Evolutionary conservation across 2,797 vertebrate genomes (phyloP), one percentile per base, ranked within the genome.

Genomic region (Coregonus ussuriensis): DNA sequence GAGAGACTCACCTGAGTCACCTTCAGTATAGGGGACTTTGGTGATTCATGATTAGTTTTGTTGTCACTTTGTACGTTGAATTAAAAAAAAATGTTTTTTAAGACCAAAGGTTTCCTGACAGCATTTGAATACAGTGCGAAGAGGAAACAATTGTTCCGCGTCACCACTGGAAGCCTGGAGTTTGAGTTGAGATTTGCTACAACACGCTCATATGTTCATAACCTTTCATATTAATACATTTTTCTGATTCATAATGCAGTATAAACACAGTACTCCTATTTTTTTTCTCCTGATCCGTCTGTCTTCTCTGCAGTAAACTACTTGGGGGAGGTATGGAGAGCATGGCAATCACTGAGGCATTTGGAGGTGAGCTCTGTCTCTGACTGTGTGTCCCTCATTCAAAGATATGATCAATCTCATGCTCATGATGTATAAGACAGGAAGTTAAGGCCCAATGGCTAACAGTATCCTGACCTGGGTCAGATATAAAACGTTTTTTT

Each of bases 331-430:
- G 98, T 70, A 91, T 99, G 80, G 98, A 99, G 93, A 99, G 98
- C 82, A 99, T 99, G 98, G 97, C 98, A 65, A 99, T 99, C 86
- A 99, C 98, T 21, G 98, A 99, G 86, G 96, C 96, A 68, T 99
- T 99, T 91, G 98, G 98, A 93, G 97, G 98, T 99, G 85, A 91
- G 93, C 1, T 78, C 16, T 47, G 31, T 33, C 31, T 33, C 3
- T 56, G 54, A n/a, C 54, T 56, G 1, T 77, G 13, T 74, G 54
- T 3, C 0, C n/a, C 4, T 6, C 63, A n/a, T 25, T 62, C 14
- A 47, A 73, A 63, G n/a, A 11, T 25, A 29, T 63, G 59, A 63
- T 63, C 9, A 18, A 25, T 29, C 59, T 63, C 21, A 21, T 63
- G 59, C 6, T 25, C 21, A 63, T 63, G 3, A 11, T 25, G 21